Base-by-base conservation (phyloP, 2,113 vertebrate species). In the Sylvia atricapilla region DNA sequence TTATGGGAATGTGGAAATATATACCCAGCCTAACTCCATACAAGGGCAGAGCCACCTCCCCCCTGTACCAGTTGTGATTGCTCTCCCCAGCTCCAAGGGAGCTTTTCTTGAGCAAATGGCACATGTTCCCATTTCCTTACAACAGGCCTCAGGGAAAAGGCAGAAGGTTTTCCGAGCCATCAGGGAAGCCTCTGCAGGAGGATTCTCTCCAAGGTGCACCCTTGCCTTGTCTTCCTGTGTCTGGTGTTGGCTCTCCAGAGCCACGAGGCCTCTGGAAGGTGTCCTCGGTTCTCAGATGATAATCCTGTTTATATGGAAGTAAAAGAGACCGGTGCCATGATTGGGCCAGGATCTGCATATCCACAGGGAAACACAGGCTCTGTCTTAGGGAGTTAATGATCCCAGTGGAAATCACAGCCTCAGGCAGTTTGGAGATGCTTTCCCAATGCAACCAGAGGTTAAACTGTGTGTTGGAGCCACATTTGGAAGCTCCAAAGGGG, bases 31-130 rank as follows among this genome's bases (percentile, higher is more conserved):
- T 90, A n/a, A 90, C 93, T 84, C 88, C 66, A 49, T 66, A 44
- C 44, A 70, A 80, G 59, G 64, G 66, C 85, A 73, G 72, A 96
- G 70, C 59, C 5, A 6, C 80, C 50, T 83, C 74, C 87, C 85
- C 44, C 66, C 28, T 7, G 3, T 47, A 74, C 15, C 59, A 17
- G 22, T 8, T 1, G 25, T 63, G 63, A 94, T 91, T 89, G 80
- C 62, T 84, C 91, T 93, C 69, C 84, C 55, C 77, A 53, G 49
- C 73, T 84, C 90, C 90, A 15, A 28, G 50, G 84, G 84, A 87
- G 41, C 76, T 90, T 56, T 94, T 82, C 58, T 46, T 30, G 35
- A 73, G 6, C 39, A 55, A 89, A 73, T 68, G 52, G 87, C 56
- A 64, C 56, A 28, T 11, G 56, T 66, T 89, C 80, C 39, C 3